phyloP scores from a whole-genome alignment of 2,888 invertebrate genomes.

The Leptinotarsa peninsularis region DNA sequence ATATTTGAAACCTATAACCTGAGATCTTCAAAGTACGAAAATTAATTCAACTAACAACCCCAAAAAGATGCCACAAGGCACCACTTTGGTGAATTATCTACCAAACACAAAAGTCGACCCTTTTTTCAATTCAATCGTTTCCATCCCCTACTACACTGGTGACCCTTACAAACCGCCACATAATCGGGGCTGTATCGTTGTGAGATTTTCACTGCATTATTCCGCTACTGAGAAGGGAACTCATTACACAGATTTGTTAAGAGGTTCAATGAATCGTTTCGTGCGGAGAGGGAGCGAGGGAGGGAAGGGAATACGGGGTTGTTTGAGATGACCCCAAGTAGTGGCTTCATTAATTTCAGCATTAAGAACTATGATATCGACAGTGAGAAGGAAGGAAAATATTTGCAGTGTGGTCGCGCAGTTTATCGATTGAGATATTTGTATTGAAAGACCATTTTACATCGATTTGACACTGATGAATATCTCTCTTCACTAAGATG shows the following conservation, averaged over 20 bases:
- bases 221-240: slow-evolving; percentile 52
- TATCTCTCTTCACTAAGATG: no score
- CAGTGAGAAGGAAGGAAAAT: slow-evolving; percentile 6
- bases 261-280: slow-evolving; percentile 57
- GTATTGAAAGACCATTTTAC: neutral
- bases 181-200: slow-evolving; percentile 62
- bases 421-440: slow-evolving; percentile 13
- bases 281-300: slow-evolving; percentile 20
- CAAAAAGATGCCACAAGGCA: neutral
- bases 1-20: no score
- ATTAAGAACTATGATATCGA: slow-evolving; percentile 18
- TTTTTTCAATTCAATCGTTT: neutral
- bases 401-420: neutral
- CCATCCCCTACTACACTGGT: slow-evolving; percentile 37
- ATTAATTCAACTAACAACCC: neutral
- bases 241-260: slow-evolving; percentile 59
- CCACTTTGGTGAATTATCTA: neutral
- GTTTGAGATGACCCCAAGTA: slow-evolving; percentile 23
- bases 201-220: slow-evolving; percentile 62
- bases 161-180: slow-evolving; percentile 59
- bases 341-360: slow-evolving; percentile 29
- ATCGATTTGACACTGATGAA: no score
- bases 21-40: neutral
- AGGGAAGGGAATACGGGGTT: slow-evolving; percentile 12
- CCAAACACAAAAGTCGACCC: neutral